A percentile compares a stretch with the other conserved stretches of the same genome.
phyloP scores from a whole-genome alignment of 1,140 invertebrate species.

The Tetranychus urticae region DNA sequence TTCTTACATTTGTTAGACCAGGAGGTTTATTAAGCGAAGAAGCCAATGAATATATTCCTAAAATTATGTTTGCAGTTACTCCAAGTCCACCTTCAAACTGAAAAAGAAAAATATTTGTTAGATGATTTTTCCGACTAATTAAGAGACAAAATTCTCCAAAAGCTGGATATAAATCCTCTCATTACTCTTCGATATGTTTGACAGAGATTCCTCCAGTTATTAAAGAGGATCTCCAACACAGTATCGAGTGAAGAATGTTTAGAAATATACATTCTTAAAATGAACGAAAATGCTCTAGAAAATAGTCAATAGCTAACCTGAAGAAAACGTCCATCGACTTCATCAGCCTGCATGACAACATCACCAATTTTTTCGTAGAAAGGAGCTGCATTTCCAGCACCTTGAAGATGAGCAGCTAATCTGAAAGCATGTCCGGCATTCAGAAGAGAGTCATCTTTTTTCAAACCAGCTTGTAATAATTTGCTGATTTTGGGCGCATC shows the following conservation, averaged over 20 bases:
- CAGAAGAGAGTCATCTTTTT: constrained; percentile 36
- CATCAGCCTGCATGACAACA: constrained; percentile 75
- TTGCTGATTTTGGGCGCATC: constrained; percentile 32
- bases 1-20: constrained; percentile 23
- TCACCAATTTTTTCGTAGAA: constrained; percentile 62
- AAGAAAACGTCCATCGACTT: constrained; percentile 55
- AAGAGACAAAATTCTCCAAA: background rate
- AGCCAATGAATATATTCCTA: constrained; percentile 44
- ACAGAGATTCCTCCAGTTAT: background rate
- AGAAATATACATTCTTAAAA: too few species aligned
- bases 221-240: background rate
- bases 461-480: constrained; percentile 36
- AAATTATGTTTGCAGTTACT: constrained; percentile 37
- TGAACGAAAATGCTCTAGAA: background rate
- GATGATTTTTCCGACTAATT: background rate
- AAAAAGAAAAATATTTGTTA: constrained; percentile 19
- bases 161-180: background rate
- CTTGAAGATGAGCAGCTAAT: constrained; percentile 37
- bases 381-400: constrained; percentile 26
- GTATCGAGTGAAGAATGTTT: background rate
- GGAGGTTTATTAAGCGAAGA: constrained; percentile 39
- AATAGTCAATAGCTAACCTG: constrained; percentile 17
- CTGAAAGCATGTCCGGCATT: constrained; percentile 32
- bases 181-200: background rate
- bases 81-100: constrained; percentile 77